Conservation (phyloP, 2,888 invertebrate genomes). For the Ashinkailepas kermadecensis region DNA sequence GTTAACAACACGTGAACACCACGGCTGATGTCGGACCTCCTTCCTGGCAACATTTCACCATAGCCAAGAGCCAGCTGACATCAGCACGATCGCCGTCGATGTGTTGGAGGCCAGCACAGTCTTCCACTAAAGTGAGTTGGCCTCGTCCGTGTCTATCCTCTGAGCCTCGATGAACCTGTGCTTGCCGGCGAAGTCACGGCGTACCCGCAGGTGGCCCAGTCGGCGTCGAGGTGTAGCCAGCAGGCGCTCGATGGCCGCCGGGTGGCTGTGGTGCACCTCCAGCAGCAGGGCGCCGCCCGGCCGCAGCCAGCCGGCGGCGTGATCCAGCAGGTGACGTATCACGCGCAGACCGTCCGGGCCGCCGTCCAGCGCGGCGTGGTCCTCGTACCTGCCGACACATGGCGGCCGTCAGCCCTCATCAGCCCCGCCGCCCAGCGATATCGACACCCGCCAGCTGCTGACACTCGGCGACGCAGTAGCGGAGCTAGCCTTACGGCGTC, state of each 20-base stretch:
- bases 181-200: neutral
- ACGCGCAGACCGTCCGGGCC: constrained; percentile 56
- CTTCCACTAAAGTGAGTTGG: too few species aligned
- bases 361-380: constrained; percentile 55
- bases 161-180: neutral
- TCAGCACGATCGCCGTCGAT: too few species aligned
- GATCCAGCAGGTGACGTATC: constrained; percentile 50
- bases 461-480: too few species aligned
- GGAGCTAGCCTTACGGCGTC: too few species aligned
- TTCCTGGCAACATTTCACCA: too few species aligned
- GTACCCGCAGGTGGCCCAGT: neutral
- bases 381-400: constrained; percentile 52
- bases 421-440: too few species aligned
- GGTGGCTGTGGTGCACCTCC: constrained; percentile 53
- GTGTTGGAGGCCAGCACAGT: too few species aligned
- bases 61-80: too few species aligned
- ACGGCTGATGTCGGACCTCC: too few species aligned
- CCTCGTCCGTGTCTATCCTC: neutral
- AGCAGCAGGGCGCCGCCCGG: constrained; percentile 49
- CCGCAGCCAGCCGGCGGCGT: constrained; percentile 47
- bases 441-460: too few species aligned
- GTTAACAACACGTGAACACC: too few species aligned
- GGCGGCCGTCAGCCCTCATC: too few species aligned
- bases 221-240: neutral
- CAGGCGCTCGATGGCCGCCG: constrained; percentile 34